Evolutionary conservation across 1,140 invertebrate genomes (phyloP).

Genomic region (Mycetomoellerius zeteki): DNA sequence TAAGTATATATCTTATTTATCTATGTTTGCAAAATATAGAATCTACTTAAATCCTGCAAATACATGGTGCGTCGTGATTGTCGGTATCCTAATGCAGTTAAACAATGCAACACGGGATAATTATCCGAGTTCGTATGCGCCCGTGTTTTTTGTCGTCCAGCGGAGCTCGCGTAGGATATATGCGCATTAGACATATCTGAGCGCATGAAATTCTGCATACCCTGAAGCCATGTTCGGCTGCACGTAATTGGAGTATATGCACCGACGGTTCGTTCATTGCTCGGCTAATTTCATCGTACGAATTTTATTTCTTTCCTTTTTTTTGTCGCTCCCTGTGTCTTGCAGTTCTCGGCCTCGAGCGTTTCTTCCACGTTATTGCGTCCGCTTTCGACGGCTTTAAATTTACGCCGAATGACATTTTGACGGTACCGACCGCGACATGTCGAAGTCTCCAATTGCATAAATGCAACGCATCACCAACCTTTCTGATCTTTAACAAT

Average conservation of each 20-base stretch:
- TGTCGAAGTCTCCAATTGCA: neutral
- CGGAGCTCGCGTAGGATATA: neutral
- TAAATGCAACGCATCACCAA: neutral
- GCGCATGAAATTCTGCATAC: slow-evolving; percentile 34
- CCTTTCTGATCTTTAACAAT: neutral
- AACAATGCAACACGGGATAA: slow-evolving; percentile 24
- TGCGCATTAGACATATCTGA: slow-evolving; percentile 17
- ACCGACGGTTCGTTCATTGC: slow-evolving; percentile 27
- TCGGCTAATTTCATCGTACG: slow-evolving; percentile 34
- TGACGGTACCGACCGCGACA: neutral
- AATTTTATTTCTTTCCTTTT: slow-evolving; percentile 9
- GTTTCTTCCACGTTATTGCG: neutral
- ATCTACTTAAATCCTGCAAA: neutral
- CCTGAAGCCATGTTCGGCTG: slow-evolving; percentile 25
- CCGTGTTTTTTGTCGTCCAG: slow-evolving; percentile 23
- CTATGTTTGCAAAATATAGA: neutral
- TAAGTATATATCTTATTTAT: neutral
- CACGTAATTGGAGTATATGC: slow-evolving; percentile 37
- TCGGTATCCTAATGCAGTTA: neutral
- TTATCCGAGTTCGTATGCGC: slow-evolving; percentile 1
- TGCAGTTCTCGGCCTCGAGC: neutral
- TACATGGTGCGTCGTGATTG: neutral
- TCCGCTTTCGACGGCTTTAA: slow-evolving; percentile 22
- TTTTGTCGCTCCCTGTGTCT: neutral
- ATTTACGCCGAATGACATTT: slow-evolving; percentile 21